Evolutionary conservation across 2,113 vertebrate species (phyloP).

Genomic region (Struthio camelus): DNA sequence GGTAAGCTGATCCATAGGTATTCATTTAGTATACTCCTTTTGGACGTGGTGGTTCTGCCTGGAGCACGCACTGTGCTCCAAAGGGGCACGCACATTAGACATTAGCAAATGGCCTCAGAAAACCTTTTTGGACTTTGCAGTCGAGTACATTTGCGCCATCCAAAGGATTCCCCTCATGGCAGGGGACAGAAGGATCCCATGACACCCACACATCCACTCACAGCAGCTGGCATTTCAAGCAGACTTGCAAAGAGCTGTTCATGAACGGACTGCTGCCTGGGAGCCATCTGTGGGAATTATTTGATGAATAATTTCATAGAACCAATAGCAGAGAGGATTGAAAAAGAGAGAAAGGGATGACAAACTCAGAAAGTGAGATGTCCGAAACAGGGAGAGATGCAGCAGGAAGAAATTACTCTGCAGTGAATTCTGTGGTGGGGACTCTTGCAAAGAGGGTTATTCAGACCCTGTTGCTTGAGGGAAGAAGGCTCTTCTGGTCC

Average conservation of each 20-base stretch:
- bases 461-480: background rate
- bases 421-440: background rate
- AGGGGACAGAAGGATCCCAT: background rate
- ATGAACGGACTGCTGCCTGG: background rate
- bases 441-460: background rate
- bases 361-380: background rate
- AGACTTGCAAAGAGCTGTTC: background rate
- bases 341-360: background rate
- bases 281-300: background rate
- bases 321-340: background rate
- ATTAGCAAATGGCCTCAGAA: background rate
- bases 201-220: background rate
- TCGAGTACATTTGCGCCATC: background rate
- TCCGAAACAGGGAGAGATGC: background rate
- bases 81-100: background rate
- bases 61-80: background rate
- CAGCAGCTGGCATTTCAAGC: slow-evolving; percentile 3
- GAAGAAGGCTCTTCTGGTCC: background rate
- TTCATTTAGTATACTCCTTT: background rate
- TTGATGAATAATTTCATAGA: slow-evolving; percentile 1
- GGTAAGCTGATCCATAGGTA: background rate
- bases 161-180: background rate
- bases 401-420: background rate
- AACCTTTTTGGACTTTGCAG: background rate
- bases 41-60: background rate